A percentile compares a stretch with the other conserved stretches of the same genome.
These are phyloP conservation scores for Drosophila arawakana DNA, from an alignment of 1,140 invertebrate genomes.

Conservation along the genomic window DNA sequence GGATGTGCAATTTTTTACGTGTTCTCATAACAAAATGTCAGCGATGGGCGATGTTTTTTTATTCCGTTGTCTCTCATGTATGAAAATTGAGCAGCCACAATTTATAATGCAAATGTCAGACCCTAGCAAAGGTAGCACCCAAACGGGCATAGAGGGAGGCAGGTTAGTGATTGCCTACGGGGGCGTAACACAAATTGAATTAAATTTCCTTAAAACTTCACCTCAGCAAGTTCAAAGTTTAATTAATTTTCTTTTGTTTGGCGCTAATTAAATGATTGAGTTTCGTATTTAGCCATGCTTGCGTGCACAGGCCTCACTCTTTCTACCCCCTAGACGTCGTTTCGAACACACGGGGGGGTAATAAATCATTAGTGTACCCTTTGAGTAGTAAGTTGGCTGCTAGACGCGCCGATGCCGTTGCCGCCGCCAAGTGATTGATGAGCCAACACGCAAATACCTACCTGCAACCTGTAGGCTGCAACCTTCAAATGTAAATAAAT, in stretches of 20 bases:
- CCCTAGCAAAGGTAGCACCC: neutral
- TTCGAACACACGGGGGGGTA: constrained; percentile 27
- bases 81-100: constrained; percentile 75
- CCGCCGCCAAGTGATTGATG: constrained; percentile 68
- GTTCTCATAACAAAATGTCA: constrained; percentile 80
- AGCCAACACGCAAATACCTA: constrained; percentile 44
- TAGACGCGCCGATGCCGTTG: constrained; percentile 32
- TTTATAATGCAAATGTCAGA: constrained; percentile 80
- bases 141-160: neutral
- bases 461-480: constrained; percentile 60
- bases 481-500: constrained; percentile 51
- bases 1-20: constrained; percentile 81
- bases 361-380: constrained; percentile 77
- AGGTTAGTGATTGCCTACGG: neutral
- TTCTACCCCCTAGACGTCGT: neutral
- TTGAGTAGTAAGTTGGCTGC: constrained; percentile 35
- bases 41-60: constrained; percentile 20
- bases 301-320: constrained; percentile 2
- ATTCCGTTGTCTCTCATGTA: constrained; percentile 51
- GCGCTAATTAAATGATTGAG: constrained; percentile 81
- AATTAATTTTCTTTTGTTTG: constrained; percentile 81
- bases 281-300: constrained; percentile 66
- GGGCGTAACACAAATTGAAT: constrained; percentile 74
- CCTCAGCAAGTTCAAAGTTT: constrained; percentile 69
- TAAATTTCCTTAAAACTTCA: constrained; percentile 69